These are phyloP conservation scores for Lepidostoma basale DNA, from an alignment of 1,140 invertebrate genomes.

Conservation along the genomic window DNA sequence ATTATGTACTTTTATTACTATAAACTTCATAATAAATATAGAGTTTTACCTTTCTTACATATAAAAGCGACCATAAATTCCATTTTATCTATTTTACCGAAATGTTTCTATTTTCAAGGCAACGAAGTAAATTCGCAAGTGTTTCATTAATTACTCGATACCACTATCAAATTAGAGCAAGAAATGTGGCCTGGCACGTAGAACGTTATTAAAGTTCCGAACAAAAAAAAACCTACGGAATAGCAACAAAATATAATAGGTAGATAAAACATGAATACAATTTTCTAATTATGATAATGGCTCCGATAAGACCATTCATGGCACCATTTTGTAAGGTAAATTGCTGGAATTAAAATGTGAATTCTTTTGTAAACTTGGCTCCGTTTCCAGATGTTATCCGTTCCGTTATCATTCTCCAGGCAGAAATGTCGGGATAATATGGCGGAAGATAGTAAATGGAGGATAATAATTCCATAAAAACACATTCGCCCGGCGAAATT, in stretches of 20 bases:
- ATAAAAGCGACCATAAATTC: too few species aligned
- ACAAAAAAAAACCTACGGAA: background rate
- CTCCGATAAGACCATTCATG: background rate
- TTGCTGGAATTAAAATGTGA: background rate
- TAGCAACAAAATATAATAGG: too few species aligned
- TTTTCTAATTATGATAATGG: background rate
- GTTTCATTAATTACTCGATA: too few species aligned
- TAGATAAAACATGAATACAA: background rate
- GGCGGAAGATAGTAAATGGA: background rate
- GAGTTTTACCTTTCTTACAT: too few species aligned
- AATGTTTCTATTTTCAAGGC: too few species aligned
- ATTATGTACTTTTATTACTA: too few species aligned
- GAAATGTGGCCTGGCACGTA: too few species aligned
- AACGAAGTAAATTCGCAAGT: too few species aligned
- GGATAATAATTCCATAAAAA: conserved; percentile 9
- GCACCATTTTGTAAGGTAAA: background rate
- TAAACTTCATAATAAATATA: too few species aligned
- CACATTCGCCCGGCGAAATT: background rate
- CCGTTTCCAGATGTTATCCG: background rate
- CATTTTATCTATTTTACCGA: too few species aligned
- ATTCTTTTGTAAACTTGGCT: background rate
- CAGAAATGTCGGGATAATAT: background rate
- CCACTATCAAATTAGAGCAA: too few species aligned
- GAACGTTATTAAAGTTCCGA: background rate
- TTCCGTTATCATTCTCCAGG: background rate